Base-by-base conservation (phyloP, 2,797 vertebrate genomes). In the Diglossa cyanea region DNA sequence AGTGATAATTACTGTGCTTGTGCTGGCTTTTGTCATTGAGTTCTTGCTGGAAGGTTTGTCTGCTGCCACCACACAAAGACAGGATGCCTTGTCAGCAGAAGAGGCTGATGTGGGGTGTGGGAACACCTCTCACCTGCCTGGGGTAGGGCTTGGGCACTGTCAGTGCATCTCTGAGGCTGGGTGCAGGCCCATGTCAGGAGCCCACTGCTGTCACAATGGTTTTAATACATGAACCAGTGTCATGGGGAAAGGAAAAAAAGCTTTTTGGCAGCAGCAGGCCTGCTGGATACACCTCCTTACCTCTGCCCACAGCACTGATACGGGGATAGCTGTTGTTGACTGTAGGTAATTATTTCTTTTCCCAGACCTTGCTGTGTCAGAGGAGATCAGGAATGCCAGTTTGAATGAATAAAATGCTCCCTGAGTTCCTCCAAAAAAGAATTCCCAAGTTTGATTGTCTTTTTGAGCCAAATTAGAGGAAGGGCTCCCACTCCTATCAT, bases 261-360 rank as follows among this genome's bases (percentile, higher is more conserved):
- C 25, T 42, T 92, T 80, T 83, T 70, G 21, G 30, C 30, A 57
- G 65, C 47, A 60, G 58, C 53, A 76, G 26, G 11, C 9, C 26
- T n/a, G 23, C 30, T 33, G 30, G 28, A n/a, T n/a, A 28, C 0
- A 0, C 13, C 55, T 61, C 21, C 53, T 60, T 26, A 17, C 61
- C 21, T 54, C 35, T 72, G 16, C 25, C 55, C 0, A 0, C 15
- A 73, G 30, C 48, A 26, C 20, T 1, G 0, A 2, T 37, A 14
- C 14, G 12, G 3, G 19, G 54, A 54, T 33, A 15, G 26, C 57
- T 76, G 10, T 15, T 88, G n/a, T 17, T 3, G 2, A 11, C 14
- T 66, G 11, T 5, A n/a, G 35, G 73, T 37, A 30, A n/a, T 39
- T 78, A 31, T 35, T 92, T 83, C 35, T 91, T 23, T 89, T 86